A percentile compares a stretch with the other conserved stretches of the same genome.
Evolutionary conservation across 2,888 invertebrate genomes (phyloP).

Genomic region (Neoaliturus tenellus): DNA sequence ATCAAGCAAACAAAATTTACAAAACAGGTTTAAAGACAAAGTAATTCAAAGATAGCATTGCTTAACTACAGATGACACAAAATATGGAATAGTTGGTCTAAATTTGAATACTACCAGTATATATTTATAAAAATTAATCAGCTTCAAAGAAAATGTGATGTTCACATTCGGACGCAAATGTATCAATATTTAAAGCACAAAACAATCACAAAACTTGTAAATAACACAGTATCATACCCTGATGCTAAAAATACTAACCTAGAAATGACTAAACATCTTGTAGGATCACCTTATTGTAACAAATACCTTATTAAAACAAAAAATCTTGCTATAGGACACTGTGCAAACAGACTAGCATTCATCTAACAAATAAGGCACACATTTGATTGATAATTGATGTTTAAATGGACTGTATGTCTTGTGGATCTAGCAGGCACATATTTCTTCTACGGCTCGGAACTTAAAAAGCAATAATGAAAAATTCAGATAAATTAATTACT

Average conservation of each 20-base stretch:
- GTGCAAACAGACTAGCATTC: constrained; percentile 15
- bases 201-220: not conserved
- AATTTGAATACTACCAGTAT: not conserved
- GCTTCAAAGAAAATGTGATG: not conserved
- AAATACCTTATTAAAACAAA: not conserved
- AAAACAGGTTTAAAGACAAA: too few species aligned
- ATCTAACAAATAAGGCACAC: constrained; percentile 37
- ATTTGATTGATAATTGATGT: constrained; percentile 47
- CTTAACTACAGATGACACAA: not conserved
- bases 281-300: not conserved
- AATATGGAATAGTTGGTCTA: not conserved
- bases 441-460: not conserved
- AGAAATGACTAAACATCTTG: not conserved
- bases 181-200: not conserved
- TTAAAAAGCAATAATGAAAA: not conserved
- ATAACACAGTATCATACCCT: not conserved
- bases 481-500: too few species aligned
- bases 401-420: constrained; percentile 3
- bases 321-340: not conserved
- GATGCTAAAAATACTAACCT: not conserved
- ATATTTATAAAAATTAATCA: not conserved
- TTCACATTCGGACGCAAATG: not conserved
- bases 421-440: constrained; percentile 28
- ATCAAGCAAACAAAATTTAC: too few species aligned
- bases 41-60: too few species aligned